These are phyloP conservation scores for Onchidella celtica DNA, from an alignment of 2,888 invertebrate genomes.

Conservation along the genomic window DNA sequence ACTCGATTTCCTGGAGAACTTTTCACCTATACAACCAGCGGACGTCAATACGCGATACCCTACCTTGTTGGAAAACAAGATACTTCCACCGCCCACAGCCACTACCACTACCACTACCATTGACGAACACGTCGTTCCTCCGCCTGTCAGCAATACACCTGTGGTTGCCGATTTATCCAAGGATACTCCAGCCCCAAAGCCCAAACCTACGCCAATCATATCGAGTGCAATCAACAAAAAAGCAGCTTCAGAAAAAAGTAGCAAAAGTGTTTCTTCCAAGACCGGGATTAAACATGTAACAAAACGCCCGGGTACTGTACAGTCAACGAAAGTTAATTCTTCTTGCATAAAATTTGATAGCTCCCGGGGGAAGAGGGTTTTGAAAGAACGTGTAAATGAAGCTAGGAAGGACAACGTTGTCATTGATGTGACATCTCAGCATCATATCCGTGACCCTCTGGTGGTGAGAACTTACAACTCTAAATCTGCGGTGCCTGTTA, in stretches of 20 bases:
- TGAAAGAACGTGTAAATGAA: background rate
- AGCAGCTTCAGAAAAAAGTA: background rate
- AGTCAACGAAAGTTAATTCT: background rate
- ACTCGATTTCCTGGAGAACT: constrained; percentile 10
- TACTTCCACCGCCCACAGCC: background rate
- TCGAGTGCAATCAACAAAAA: background rate
- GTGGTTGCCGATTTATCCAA: background rate
- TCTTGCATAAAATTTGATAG: background rate
- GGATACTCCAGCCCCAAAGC: background rate
- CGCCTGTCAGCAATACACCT: background rate
- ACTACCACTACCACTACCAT: background rate
- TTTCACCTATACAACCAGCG: constrained; percentile 16
- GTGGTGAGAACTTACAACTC: constrained; percentile 18
- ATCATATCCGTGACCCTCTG: background rate
- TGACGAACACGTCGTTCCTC: background rate
- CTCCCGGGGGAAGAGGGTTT: background rate
- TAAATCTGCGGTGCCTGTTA: background rate
- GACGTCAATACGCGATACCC: constrained; percentile 29
- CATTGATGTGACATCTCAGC: constrained; percentile 17
- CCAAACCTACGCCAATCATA: background rate
- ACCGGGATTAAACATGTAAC: too few species aligned
- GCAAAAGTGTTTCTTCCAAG: background rate
- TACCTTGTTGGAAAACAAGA: background rate
- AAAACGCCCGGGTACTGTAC: background rate
- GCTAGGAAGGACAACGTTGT: background rate